These are phyloP conservation scores for Silurus aristotelis DNA, from an alignment of 2,797 vertebrate species.

Conservation along the genomic window DNA sequence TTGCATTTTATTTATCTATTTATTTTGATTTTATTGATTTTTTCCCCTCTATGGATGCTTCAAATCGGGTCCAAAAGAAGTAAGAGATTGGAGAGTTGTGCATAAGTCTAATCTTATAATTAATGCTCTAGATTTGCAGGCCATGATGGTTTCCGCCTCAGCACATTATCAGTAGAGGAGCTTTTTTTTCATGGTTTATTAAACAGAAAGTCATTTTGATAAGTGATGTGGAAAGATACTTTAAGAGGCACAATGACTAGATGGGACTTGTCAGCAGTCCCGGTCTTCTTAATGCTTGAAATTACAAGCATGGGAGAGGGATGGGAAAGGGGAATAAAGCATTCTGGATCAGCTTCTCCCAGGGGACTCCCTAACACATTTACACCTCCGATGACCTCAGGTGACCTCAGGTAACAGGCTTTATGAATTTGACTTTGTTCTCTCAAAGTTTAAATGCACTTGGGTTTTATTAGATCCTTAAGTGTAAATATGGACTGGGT, in stretches of 20 bases:
- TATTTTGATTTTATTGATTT: constrained; percentile 22
- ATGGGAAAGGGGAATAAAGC: neutral
- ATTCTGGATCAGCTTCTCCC: constrained; percentile 1
- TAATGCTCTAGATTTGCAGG: constrained; percentile 79
- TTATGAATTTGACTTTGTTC: neutral
- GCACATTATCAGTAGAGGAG: constrained; percentile 87
- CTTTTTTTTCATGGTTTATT: constrained; percentile 99
- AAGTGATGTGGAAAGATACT: constrained; percentile 88
- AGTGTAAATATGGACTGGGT: neutral
- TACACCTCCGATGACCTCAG: constrained; percentile 35
- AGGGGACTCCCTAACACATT: constrained; percentile 35
- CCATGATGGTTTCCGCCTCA: constrained; percentile 84
- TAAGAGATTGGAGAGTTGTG: constrained; percentile 67
- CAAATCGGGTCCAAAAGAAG: constrained; percentile 63
- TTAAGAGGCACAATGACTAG: constrained; percentile 90
- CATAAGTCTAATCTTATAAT: constrained; percentile 87
- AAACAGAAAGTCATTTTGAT: constrained; percentile 97
- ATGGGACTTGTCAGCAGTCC: constrained; percentile 85
- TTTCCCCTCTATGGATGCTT: neutral
- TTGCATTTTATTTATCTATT: constrained; percentile 29
- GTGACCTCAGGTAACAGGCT: neutral
- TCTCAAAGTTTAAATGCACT: neutral
- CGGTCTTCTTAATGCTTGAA: constrained; percentile 71
- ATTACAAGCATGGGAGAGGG: constrained; percentile 59
- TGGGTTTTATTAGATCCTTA: neutral